A percentile compares a stretch with the other conserved stretches of the same genome.
Conservation (phyloP, 2,113 vertebrate species). For the Sander vitreus region DNA sequence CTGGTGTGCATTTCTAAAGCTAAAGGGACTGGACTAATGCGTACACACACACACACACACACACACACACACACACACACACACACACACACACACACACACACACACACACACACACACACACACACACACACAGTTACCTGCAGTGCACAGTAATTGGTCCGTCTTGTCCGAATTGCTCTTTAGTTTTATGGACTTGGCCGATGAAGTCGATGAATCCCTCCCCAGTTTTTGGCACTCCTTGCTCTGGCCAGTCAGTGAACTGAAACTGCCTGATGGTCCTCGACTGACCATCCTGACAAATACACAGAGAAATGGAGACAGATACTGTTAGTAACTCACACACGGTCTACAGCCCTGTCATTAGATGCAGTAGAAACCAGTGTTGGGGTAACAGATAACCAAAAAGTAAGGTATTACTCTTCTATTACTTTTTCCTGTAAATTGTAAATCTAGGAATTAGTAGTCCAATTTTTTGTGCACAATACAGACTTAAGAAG, state of each 20-base stretch:
- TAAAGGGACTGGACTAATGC: too few relatives aligned
- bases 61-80: not conserved
- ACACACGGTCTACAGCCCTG: not conserved
- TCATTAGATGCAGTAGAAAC: not conserved
- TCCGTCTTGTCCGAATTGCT: conserved; percentile 97
- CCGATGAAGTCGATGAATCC: conserved; percentile 99
- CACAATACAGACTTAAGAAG: not conserved
- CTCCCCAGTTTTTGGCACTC: conserved; percentile 96
- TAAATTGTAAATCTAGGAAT: not conserved
- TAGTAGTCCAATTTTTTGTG: not conserved
- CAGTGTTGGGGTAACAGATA: too few relatives aligned
- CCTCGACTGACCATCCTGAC: conserved; percentile 95
- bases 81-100: not conserved
- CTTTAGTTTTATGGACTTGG: conserved; percentile 99
- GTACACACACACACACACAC: not conserved
- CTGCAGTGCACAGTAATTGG: conserved; percentile 99
- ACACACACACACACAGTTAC: conserved; percentile 73
- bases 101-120: not conserved
- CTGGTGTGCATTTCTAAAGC: not conserved
- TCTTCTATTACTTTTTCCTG: not conserved
- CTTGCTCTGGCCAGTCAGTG: conserved; percentile 98
- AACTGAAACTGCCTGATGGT: conserved; percentile 99
- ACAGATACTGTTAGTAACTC: not conserved
- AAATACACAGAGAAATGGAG: conserved; percentile 14
- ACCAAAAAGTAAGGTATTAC: not conserved